Base-by-base conservation (phyloP, 2,113 vertebrate species). In the Lycocorax pyrrhopterus region DNA sequence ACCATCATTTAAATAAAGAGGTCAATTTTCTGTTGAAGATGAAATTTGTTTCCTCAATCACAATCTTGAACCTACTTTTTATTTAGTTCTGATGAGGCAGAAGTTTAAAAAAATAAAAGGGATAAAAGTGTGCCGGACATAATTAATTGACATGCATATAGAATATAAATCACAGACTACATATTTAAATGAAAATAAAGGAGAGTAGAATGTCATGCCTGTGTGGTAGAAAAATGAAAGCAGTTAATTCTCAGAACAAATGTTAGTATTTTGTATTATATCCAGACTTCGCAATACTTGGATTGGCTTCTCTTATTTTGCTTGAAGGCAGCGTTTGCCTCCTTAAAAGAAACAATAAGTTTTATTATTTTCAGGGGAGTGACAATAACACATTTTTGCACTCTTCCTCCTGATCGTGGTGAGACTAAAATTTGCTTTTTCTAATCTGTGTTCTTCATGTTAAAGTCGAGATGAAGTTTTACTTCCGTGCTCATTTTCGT, bases 251-350 rank as follows among this genome's bases (percentile, higher is more conserved):
- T 81, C 44, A 82, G 84, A 79, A 73, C 41, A 95, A 95, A 94
- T 62, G 80, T 87, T 93, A 91, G 62, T 58, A 59, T 93, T 95
- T 94, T 94, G 35, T 82, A 95, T 93, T 94, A 87, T 67, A 84
- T 37, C 37, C 92, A 84, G 71, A 68, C 66, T 91, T 87, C 66
- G 82, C 66, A 93, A 91, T 89, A 87, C 78, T 95, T 94, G 81
- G 60, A 94, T 67, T 75, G 60, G 37, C 71, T 93, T 94, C 64
- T 7, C 0, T 78, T 95, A 52, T 68, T 94, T 96, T 91, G 73
- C 87, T 89, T 49, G 56, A 66, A 90, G 84, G 82, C 87, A 96
- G 13, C 21, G 16, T 89, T 94, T 87, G 18, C 47, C 79, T 74
- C 63, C 89, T 87, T 64, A 91, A 91, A 75, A 87, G 41, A 35